These are phyloP conservation scores for Oscheius sp. DNA, from an alignment of 2,888 invertebrate species.

Conservation along the genomic window DNA sequence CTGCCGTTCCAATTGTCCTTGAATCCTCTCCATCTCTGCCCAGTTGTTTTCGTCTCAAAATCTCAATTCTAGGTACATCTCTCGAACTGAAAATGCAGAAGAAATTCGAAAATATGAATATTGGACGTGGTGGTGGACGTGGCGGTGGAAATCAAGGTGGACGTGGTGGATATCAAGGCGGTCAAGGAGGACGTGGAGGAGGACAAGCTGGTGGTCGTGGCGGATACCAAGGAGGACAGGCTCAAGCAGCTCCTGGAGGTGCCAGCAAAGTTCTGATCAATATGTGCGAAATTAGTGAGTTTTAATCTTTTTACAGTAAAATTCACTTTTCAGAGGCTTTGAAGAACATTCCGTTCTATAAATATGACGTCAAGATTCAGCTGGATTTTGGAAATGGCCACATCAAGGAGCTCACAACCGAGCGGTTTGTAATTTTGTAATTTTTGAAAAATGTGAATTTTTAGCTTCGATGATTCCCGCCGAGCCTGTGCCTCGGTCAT, in stretches of 20 bases:
- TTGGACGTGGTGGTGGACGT: not conserved
- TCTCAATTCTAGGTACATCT: not conserved
- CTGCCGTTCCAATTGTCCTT: not conserved
- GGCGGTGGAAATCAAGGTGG: not conserved
- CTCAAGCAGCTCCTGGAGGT: not conserved
- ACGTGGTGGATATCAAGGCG: not conserved
- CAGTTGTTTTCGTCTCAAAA: not conserved
- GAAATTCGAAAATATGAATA: slow-evolving; percentile 12
- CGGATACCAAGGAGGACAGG: not conserved
- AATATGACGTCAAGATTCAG: slow-evolving; percentile 22
- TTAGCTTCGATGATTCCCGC: not conserved
- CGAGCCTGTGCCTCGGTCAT: not conserved
- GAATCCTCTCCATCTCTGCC: not conserved
- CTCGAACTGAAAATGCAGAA: slow-evolving; percentile 6
- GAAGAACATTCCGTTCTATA: slow-evolving; percentile 28
- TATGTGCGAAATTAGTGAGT: not conserved
- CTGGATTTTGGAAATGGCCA: not conserved
- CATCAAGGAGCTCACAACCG: slow-evolving; percentile 6
- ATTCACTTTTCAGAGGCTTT: not conserved
- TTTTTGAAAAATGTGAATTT: not conserved
- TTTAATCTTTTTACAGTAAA: not conserved
- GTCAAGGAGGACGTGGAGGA: not conserved
- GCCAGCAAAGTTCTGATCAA: slow-evolving; percentile 1
- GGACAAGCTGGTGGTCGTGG: not conserved
- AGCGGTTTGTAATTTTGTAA: not conserved